Conservation (phyloP, 1,140 invertebrate genomes). For the Cydia pomonella region DNA sequence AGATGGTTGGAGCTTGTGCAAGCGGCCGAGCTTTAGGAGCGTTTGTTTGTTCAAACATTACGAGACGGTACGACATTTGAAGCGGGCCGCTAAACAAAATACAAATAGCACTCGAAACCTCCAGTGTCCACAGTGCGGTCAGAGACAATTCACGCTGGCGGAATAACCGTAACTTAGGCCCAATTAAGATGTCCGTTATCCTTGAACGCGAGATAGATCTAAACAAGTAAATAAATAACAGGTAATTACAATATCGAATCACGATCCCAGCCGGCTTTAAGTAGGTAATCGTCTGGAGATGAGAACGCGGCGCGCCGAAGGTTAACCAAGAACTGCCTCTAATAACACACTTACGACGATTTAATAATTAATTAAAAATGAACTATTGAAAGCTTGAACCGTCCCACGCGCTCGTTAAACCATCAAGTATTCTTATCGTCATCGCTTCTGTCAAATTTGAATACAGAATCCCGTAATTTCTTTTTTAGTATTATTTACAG, state of each 20-base stretch:
- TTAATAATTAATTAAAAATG: conserved; percentile 71
- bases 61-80: conserved; percentile 78
- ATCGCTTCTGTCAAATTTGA: conserved; percentile 73
- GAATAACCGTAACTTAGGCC: conserved; percentile 65
- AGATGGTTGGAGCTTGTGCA: conserved; percentile 76
- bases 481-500: conserved; percentile 66
- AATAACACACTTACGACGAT: conserved; percentile 53
- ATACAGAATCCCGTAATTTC: conserved; percentile 66
- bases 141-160: conserved; percentile 59
- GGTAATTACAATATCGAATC: conserved; percentile 75
- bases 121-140: conserved; percentile 64
- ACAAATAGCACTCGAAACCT: conserved; percentile 72
- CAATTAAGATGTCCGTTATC: conserved; percentile 75
- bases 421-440: conserved; percentile 68
- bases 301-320: conserved; percentile 59
- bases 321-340: conserved; percentile 49
- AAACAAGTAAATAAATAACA: conserved; percentile 67
- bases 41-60: conserved; percentile 76
- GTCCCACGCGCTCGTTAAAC: conserved; percentile 69
- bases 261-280: conserved; percentile 59
- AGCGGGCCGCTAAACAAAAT: conserved; percentile 76
- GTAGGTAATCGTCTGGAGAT: conserved; percentile 62
- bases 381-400: conserved; percentile 61
- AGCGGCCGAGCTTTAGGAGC: conserved; percentile 59
- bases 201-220: conserved; percentile 67